phyloP scores from a whole-genome alignment of 2,797 vertebrate genomes.

The Coregonus sp. region DNA sequence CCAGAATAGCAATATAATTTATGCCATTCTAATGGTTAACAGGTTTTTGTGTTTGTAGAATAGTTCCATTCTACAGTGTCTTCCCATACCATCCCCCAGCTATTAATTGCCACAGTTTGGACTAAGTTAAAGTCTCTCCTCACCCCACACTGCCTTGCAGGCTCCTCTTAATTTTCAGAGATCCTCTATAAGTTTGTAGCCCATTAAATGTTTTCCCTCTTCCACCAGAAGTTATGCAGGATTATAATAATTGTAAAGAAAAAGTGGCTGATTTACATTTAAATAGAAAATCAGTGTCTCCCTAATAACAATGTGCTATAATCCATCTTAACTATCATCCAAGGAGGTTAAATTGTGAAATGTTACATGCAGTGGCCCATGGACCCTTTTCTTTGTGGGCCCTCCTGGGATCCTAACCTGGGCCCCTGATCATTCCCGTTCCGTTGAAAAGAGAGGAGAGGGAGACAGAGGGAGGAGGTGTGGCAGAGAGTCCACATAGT shows the following conservation, averaged over 20 bases:
- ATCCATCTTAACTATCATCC: constrained; percentile 74
- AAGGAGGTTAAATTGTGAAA: constrained; percentile 72
- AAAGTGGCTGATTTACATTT: constrained; percentile 75
- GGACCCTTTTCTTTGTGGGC: constrained; percentile 52
- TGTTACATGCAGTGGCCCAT: constrained; percentile 57
- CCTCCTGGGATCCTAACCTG: constrained; percentile 52
- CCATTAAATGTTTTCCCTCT: constrained; percentile 17
- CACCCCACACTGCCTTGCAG: constrained; percentile 30
- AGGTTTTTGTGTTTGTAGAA: constrained; percentile 5
- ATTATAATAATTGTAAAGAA: constrained; percentile 63
- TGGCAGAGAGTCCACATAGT: constrained; percentile 40
- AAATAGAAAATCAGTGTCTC: constrained; percentile 76
- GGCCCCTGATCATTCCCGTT: constrained; percentile 35
- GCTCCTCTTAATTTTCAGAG: constrained; percentile 42
- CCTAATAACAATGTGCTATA: constrained; percentile 73
- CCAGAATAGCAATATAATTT: too few relatives aligned
- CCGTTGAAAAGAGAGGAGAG: constrained; percentile 54
- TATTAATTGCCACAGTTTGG: constrained; percentile 26
- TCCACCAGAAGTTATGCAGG: constrained; percentile 56
- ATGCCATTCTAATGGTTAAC: too few relatives aligned
- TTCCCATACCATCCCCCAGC: constrained; percentile 4
- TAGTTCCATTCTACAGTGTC: constrained; percentile 22
- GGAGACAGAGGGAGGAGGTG: constrained; percentile 50
- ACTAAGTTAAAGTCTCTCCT: constrained; percentile 15
- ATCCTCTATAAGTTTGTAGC: constrained; percentile 52